A percentile compares a stretch with the other conserved stretches of the same genome.
Conservation (phyloP, 2,888 invertebrate species). For the Andrena dorsata region DNA sequence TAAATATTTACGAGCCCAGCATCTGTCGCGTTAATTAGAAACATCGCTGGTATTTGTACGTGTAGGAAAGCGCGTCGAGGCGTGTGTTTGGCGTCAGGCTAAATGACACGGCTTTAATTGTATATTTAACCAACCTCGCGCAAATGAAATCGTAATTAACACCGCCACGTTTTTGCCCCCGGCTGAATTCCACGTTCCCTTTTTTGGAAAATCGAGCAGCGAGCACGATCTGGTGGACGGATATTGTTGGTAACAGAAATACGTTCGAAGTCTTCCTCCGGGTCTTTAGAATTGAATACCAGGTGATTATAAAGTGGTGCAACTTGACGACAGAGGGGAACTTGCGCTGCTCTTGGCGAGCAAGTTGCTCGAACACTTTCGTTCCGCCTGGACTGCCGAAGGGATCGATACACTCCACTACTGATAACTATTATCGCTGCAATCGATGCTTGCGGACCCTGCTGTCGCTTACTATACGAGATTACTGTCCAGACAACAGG, state of each 20-base stretch:
- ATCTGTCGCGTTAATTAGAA: constrained; percentile 22
- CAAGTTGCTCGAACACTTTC: constrained; percentile 3
- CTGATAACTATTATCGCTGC: constrained; percentile 55
- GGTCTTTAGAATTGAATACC: neutral
- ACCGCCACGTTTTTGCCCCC: neutral
- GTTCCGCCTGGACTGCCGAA: constrained; percentile 13
- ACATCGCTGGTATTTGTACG: constrained; percentile 5
- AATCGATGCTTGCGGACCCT: constrained; percentile 45
- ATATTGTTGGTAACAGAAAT: neutral
- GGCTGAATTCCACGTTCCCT: neutral
- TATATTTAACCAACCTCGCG: constrained; percentile 36
- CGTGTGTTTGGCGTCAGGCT: neutral
- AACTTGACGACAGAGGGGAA: neutral
- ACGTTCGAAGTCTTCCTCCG: neutral
- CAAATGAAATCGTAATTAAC: constrained; percentile 35
- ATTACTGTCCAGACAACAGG: constrained; percentile 70
- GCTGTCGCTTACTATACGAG: constrained; percentile 43
- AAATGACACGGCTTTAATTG: constrained; percentile 31
- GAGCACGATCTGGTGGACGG: neutral
- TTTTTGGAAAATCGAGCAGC: neutral
- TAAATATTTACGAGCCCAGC: constrained; percentile 1
- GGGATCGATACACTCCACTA: constrained; percentile 35
- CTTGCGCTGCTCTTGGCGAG: neutral
- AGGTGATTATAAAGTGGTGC: neutral
- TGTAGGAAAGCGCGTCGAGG: neutral